These are phyloP conservation scores for Holothuria scabra DNA, from an alignment of 53 echinoderm and acorn worm genomes.

Conservation along the genomic window DNA sequence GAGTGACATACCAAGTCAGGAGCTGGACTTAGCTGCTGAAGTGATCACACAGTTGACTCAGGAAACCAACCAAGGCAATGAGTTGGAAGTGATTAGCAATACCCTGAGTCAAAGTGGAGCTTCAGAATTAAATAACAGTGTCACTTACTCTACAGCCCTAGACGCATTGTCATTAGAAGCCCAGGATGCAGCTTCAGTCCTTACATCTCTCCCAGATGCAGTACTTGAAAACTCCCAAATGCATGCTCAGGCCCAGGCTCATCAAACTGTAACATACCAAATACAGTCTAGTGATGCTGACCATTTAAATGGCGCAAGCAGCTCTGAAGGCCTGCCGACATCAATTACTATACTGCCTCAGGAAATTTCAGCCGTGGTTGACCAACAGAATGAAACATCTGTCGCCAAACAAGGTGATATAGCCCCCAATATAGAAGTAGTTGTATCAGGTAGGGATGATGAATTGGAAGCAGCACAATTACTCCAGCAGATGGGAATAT, in stretches of 20 bases:
- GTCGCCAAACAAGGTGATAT: neutral
- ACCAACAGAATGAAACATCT: neutral
- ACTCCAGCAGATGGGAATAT: conserved; percentile 50
- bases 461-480: conserved; percentile 47
- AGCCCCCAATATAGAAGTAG: neutral
- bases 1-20: conserved; percentile 27
- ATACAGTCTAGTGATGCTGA: neutral
- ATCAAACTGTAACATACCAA: neutral
- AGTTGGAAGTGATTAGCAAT: conserved; percentile 1
- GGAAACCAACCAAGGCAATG: conserved; percentile 6
- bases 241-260: neutral
- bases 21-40: conserved; percentile 28
- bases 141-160: neutral
- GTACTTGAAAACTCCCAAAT: conserved; percentile 28
- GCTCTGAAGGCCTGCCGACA: neutral
- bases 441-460: conserved; percentile 24
- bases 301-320: neutral
- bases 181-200: conserved; percentile 19
- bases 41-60: conserved; percentile 15
- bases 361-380: neutral
- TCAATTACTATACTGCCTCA: neutral
- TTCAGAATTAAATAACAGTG: too few species aligned
- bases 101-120: neutral
- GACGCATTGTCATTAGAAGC: conserved; percentile 30
- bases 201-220: conserved; percentile 34